These are phyloP conservation scores for Trichosurus vulpecula DNA, from an alignment of 2,797 vertebrate species.

Conservation along the genomic window DNA sequence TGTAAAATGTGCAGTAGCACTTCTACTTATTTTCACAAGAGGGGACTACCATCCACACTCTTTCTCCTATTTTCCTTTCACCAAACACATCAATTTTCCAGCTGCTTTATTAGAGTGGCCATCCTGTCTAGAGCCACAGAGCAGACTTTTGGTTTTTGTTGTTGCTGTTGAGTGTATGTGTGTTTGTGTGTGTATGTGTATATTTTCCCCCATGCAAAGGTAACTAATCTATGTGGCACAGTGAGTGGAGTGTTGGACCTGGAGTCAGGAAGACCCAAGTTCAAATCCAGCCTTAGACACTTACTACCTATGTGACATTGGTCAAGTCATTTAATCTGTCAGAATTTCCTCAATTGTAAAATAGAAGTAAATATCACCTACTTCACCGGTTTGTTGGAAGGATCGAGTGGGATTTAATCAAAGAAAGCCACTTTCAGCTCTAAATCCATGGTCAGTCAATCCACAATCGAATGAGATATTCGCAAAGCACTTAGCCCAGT, in stretches of 20 bases:
- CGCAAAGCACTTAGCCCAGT: neutral
- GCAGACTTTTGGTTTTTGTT: neutral
- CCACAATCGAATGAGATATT: neutral
- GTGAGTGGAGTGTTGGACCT: neutral
- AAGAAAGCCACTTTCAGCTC: neutral
- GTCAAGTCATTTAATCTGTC: neutral
- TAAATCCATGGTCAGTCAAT: neutral
- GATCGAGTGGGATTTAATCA: neutral
- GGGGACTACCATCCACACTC: neutral
- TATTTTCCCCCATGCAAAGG: neutral
- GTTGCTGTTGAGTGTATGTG: neutral
- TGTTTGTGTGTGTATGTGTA: too few relatives aligned
- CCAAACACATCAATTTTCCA: neutral
- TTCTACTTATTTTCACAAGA: neutral
- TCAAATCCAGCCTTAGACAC: neutral
- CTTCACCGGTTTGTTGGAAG: neutral
- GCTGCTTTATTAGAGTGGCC: neutral
- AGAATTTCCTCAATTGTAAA: neutral
- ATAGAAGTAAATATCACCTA: neutral
- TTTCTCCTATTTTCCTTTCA: neutral
- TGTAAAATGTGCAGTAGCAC: neutral
- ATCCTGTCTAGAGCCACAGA: neutral
- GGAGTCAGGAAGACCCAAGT: neutral
- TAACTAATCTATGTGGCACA: too few relatives aligned
- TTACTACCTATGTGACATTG: neutral